Base-by-base conservation (phyloP, 2,888 invertebrate genomes). In the Sarcophaga caerulescens region DNA sequence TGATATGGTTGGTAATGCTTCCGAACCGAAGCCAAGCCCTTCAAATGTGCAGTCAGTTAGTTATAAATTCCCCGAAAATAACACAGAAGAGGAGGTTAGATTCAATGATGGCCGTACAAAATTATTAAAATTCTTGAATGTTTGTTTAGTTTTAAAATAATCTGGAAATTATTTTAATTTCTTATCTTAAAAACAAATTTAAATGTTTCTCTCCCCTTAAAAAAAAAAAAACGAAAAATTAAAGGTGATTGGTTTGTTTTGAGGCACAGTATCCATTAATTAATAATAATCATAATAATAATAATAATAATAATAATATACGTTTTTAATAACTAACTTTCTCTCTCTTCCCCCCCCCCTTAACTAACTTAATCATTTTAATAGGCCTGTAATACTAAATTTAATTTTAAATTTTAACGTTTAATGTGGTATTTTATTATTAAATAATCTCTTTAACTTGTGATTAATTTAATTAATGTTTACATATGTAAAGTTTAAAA, bases 11-110 rank as follows among this genome's bases (percentile, higher is more conserved):
- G 93, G 93, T 93, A 93, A 90, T 89, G 90, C 86, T 80, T 90
- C 90, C 76, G 93, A 94, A 93, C 87, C 71, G 47, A 85, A 82
- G 84, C 81, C 84, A 66, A 85, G 70, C 63, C 47, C 80, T 57
- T 63, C 81, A 75, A 83, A 77, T 85, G 81, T 89, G 90, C 92
- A 92, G 88, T 89, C 91, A 85, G 92, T 92, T 90, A 95, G 94
- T 94, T 95, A 95, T 94, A 95, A 95, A 94, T 95, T 95, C 94
- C 94, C 95, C 90, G 94, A 95, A 87, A 90, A 89, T 89, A 88
- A 90, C 89, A 93, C 94, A 94, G 92, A 92, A 89, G 92, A 93
- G 91, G 93, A 93, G 93, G 93, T 93, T 93, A 93, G 93, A 93
- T 92, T 92, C 92, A 92, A 90, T 90, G 89, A 81, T 89, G 89